Conservation (phyloP, 2,888 invertebrate genomes). For the Diploptera punctata region DNA sequence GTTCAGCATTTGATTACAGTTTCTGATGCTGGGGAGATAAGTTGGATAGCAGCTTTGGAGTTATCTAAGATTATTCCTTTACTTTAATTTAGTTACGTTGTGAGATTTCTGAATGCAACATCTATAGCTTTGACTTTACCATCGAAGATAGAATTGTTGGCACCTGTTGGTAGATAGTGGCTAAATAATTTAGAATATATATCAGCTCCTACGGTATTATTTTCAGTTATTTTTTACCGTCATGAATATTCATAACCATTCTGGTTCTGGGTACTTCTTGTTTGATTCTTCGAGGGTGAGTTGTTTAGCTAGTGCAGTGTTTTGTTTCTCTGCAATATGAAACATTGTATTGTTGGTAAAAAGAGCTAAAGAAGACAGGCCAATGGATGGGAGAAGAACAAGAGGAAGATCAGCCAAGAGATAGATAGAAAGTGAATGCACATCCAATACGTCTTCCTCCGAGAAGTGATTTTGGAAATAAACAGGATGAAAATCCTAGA, state of each 20-base stretch:
- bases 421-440: too few species aligned
- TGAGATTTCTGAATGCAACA: neutral
- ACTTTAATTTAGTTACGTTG: too few species aligned
- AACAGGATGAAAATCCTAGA: too few species aligned
- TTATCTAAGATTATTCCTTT: neutral
- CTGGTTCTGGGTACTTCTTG: neutral
- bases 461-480: too few species aligned
- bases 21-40: too few species aligned
- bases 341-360: neutral
- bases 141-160: neutral
- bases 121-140: neutral
- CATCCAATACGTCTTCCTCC: too few species aligned
- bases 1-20: too few species aligned
- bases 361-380: too few species aligned
- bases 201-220: neutral
- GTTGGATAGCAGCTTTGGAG: neutral
- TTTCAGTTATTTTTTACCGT: neutral
- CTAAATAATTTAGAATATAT: neutral
- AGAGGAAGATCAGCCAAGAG: too few species aligned
- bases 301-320: neutral
- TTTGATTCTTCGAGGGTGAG: neutral
- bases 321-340: neutral
- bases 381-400: too few species aligned
- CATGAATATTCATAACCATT: neutral
- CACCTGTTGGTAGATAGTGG: neutral